Evolutionary conservation across 2,888 invertebrate genomes (phyloP).

Genomic region (Caenorhabditis becei): DNA sequence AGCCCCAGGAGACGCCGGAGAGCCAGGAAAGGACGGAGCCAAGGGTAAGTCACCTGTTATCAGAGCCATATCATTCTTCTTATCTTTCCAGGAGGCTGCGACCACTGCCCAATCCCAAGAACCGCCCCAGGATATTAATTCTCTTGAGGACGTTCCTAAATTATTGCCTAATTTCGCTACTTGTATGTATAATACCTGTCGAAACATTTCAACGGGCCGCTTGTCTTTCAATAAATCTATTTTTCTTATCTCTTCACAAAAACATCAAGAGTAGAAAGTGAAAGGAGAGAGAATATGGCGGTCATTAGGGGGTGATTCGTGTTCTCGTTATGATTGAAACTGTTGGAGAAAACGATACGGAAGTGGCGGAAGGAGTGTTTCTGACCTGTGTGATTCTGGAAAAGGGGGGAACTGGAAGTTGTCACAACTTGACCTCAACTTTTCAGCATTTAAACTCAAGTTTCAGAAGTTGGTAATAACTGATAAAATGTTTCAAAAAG

Average conservation of each 20-base stretch:
- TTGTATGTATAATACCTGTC: conserved; percentile 55
- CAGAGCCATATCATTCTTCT: not conserved
- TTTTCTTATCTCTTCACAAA: no score
- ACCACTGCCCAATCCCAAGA: conserved; percentile 72
- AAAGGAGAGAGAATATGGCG: conserved; percentile 4
- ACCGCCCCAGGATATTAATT: conserved; percentile 69
- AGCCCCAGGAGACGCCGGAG: conserved; percentile 72
- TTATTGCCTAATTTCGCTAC: conserved; percentile 43
- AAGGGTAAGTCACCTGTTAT: conserved; percentile 32
- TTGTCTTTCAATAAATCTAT: not conserved
- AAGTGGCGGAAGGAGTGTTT: not conserved
- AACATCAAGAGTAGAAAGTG: not conserved
- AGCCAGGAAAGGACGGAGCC: conserved; percentile 70
- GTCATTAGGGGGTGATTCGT: conserved; percentile 4
- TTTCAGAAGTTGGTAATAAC: no score
- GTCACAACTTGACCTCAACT: no score
- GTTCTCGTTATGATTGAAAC: not conserved
- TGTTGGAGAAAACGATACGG: not conserved
- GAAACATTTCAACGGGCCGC: conserved; percentile 40
- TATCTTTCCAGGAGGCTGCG: conserved; percentile 65
- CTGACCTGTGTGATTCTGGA: no score
- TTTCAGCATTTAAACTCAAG: no score
- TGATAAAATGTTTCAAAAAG: no score
- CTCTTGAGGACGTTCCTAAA: conserved; percentile 19
- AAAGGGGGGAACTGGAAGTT: no score